Base-by-base conservation (phyloP, 1,140 invertebrate genomes). In the Tachypleus tridentatus region DNA sequence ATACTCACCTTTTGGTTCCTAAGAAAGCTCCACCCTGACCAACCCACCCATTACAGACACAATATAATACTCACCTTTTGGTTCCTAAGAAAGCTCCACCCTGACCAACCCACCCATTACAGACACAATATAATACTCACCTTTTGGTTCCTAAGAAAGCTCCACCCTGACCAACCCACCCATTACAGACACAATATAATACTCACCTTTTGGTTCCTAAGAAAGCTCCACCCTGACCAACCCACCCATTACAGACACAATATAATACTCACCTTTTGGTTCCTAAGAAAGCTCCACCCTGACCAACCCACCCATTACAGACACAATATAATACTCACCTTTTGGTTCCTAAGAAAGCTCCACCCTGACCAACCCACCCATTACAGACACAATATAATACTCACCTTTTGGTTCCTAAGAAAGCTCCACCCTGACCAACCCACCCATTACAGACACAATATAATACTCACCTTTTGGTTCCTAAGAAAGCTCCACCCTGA, bases 1-100 rank as follows among this genome's bases (percentile, higher is more conserved):
- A n/a, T n/a, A n/a, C n/a, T n/a, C n/a, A n/a, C n/a, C 95, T 87
- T 74, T 97, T 97, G 0, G 95, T 99, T 58, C 97, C 96, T 47
- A 99, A 80, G 75, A 91, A 91, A 7, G 95, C 95, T 66, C 97
- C 97, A 63, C 97, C 97, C 74, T 91, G 86, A 49, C 86, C 87
- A 4, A 97, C 92, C 97, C 96, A 99, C 51, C 95, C 94, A n/a
- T 90, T 92, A n/a, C n/a, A n/a, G n/a, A n/a, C n/a, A n/a, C n/a
- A n/a, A n/a, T n/a, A n/a, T n/a, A n/a, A n/a, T n/a, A n/a, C n/a
- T n/a, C n/a, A n/a, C n/a, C 95, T 87, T 74, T 97, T 97, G 0
- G 95, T 99, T 58, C 97, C 96, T 47, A 99, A 80, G 75, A 91
- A 91, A 7, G 95, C 95, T 66, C 97, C 97, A 63, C 97, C 97